Evolutionary conservation across 2,113 vertebrate genomes (phyloP).

Genomic region (Malurus cyaneus): DNA sequence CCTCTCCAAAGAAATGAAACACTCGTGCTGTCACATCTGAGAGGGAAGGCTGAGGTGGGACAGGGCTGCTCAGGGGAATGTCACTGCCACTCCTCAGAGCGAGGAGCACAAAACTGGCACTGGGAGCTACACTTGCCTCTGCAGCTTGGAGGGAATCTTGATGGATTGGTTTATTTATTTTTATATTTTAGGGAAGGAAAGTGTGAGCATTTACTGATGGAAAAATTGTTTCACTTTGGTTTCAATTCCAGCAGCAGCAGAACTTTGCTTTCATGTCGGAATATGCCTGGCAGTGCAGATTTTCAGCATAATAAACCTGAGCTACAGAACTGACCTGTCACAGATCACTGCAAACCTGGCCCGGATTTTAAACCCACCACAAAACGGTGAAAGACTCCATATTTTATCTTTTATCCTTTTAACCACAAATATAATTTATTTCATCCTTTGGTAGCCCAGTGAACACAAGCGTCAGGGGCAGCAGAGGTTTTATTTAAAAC

Average conservation of each 20-base stretch:
- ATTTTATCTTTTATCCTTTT: conserved; percentile 44
- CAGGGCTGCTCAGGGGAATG: neutral
- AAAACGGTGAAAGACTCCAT: neutral
- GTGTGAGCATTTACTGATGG: neutral
- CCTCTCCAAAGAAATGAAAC: neutral
- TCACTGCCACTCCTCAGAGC: neutral
- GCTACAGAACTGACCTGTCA: conserved; percentile 40
- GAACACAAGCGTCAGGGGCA: neutral
- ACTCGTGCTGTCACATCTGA: neutral
- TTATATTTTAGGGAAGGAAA: neutral
- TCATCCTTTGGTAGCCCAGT: neutral
- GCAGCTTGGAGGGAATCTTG: neutral
- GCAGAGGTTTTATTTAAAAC: neutral
- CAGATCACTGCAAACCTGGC: conserved; percentile 18
- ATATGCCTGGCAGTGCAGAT: conserved; percentile 10
- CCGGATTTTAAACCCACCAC: conserved; percentile 34
- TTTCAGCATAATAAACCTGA: conserved; percentile 55
- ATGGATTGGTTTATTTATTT: conserved; percentile 1
- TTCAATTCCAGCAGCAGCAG: neutral
- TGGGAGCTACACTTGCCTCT: neutral
- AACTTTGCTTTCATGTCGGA: neutral
- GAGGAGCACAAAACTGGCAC: neutral
- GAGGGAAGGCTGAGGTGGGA: neutral
- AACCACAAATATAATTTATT: neutral
- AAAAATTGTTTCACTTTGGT: neutral